Conservation (phyloP, 1,140 invertebrate genomes). For the Zaprionus taronus region DNA sequence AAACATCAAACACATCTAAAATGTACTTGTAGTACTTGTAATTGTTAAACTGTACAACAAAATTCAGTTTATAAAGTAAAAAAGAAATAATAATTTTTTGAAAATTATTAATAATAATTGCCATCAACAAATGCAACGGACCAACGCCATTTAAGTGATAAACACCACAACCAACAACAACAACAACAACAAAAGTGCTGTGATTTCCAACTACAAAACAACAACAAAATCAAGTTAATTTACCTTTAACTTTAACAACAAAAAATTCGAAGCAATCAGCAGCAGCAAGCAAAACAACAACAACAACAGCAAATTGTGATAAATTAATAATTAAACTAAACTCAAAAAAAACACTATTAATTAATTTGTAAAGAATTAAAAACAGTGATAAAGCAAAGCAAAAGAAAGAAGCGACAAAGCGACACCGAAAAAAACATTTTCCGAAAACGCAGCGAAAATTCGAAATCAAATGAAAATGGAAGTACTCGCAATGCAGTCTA, state of each 20-base stretch:
- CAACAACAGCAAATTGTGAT: constrained; percentile 81
- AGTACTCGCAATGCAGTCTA: constrained; percentile 79
- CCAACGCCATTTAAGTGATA: constrained; percentile 84
- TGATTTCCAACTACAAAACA: constrained; percentile 82
- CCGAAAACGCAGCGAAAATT: constrained; percentile 36
- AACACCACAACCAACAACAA: constrained; percentile 65
- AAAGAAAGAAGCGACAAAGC: constrained; percentile 38
- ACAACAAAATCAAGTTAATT: constrained; percentile 60
- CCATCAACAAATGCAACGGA: constrained; percentile 84
- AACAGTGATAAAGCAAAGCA: constrained; percentile 57
- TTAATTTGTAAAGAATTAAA: constrained; percentile 46
- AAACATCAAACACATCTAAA: constrained; percentile 30
- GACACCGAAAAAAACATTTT: constrained; percentile 44
- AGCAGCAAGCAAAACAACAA: constrained; percentile 45
- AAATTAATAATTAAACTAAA: constrained; percentile 63
- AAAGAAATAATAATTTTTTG: constrained; percentile 51
- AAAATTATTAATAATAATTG: constrained; percentile 68
- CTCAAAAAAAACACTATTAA: constrained; percentile 56
- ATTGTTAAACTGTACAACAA: constrained; percentile 25
- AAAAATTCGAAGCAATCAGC: constrained; percentile 58
- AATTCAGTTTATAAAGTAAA: constrained; percentile 10
- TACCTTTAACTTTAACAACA: constrained; percentile 47
- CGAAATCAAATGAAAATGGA: constrained; percentile 83
- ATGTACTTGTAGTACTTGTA: constrained; percentile 56
- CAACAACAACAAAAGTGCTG: constrained; percentile 78